Conservation (phyloP, 2,888 invertebrate genomes). For the Thalpophila matura region DNA sequence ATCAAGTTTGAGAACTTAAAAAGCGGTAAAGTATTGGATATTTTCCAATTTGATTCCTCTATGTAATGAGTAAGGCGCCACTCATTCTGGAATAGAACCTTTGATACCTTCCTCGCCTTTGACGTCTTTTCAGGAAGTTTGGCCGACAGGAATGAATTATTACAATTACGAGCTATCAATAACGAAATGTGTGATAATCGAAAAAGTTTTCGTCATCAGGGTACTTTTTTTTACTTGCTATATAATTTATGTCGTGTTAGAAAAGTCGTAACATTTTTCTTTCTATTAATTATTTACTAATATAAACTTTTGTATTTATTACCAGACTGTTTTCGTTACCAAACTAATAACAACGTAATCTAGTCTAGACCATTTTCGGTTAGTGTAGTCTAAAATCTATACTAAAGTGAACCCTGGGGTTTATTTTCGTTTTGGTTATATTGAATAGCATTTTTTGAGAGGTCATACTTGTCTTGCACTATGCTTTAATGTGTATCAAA, state of each 20-base stretch:
- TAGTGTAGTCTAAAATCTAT: conserved; percentile 1
- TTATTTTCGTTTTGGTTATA: conserved; percentile 2
- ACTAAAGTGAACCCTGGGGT: background rate
- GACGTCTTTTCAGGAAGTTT: conserved; percentile 79
- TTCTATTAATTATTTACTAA: conserved; percentile 32
- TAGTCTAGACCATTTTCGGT: conserved; percentile 22
- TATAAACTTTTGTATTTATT: conserved; percentile 26
- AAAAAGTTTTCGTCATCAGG: conserved; percentile 78
- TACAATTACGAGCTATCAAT: conserved; percentile 81
- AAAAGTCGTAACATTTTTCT: conserved; percentile 21
- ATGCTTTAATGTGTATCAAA: conserved; percentile 2
- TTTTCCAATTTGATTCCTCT: conserved; percentile 73
- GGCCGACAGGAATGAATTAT: conserved; percentile 82
- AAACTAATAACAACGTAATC: conserved; percentile 15
- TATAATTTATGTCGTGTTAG: conserved; percentile 46
- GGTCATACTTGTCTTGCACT: background rate
- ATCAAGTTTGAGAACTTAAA: conserved; percentile 61
- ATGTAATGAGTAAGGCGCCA: conserved; percentile 77
- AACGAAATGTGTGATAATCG: conserved; percentile 84
- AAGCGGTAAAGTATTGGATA: conserved; percentile 65
- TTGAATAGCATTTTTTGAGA: background rate
- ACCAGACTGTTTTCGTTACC: conserved; percentile 9
- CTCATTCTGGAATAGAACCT: conserved; percentile 74
- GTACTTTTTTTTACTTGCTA: conserved; percentile 66
- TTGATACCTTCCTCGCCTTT: conserved; percentile 77